A percentile compares a stretch with the other conserved stretches of the same genome.
These are phyloP conservation scores for Zoanthus sansibaricus DNA, from an alignment of 92 coral and sea anemone species.

Conservation along the genomic window DNA sequence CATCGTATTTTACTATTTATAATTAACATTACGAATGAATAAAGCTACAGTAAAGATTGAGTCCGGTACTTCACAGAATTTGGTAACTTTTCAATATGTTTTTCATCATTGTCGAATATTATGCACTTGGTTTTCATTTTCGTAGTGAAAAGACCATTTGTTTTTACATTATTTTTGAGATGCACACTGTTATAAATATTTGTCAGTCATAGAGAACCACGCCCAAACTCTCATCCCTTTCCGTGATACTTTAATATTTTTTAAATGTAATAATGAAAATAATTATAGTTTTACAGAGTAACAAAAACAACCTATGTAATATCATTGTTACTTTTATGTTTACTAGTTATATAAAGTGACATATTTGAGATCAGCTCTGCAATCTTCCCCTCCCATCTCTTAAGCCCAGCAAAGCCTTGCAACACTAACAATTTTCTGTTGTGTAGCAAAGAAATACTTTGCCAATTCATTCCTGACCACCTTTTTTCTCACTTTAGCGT, in stretches of 20 bases:
- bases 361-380: no score
- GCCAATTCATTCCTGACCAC: neutral
- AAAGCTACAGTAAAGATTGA: neutral
- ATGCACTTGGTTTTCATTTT: neutral
- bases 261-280: no score
- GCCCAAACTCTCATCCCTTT: no score
- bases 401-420: neutral
- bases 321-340: no score
- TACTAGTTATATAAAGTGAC: no score
- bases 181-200: no score
- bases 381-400: no score
- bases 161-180: no score
- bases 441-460: neutral
- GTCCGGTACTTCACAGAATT: slow-evolving; percentile 2
- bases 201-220: no score
- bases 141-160: neutral
- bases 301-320: no score
- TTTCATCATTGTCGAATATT: slow-evolving; percentile 18
- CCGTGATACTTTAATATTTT: no score
- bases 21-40: neutral
- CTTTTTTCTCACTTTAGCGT: slow-evolving; percentile 7
- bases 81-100: neutral
- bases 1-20: neutral
- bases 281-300: neutral
- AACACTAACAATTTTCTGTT: neutral